A percentile compares a stretch with the other conserved stretches of the same genome.
These are phyloP conservation scores for Clostera curtula DNA, from an alignment of 2,888 invertebrate genomes.

Conservation along the genomic window DNA sequence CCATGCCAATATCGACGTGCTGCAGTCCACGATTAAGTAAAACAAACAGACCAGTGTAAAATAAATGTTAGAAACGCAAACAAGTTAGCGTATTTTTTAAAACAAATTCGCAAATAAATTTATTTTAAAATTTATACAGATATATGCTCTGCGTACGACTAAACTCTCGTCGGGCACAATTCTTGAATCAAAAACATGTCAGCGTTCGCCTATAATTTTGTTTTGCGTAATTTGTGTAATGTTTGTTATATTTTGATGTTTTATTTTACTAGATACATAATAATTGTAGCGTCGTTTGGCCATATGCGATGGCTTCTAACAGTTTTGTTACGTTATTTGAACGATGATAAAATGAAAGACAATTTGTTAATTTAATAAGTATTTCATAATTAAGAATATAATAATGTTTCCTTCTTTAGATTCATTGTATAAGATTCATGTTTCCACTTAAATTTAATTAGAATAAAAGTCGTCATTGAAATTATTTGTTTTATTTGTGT, in stretches of 20 bases:
- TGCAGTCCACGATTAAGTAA: too few relatives aligned
- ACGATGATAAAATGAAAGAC: slow-evolving; percentile 63
- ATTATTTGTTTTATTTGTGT: slow-evolving; percentile 43
- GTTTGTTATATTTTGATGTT: slow-evolving; percentile 19
- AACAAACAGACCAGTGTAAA: too few relatives aligned
- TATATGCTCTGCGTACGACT: slow-evolving; percentile 24
- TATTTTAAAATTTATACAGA: too few relatives aligned
- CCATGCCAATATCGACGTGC: too few relatives aligned
- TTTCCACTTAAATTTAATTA: slow-evolving; percentile 74
- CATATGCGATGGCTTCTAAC: slow-evolving; percentile 36
- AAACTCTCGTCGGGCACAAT: slow-evolving; percentile 38
- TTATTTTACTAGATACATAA: slow-evolving; percentile 31
- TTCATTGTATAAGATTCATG: slow-evolving; percentile 74
- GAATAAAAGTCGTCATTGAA: slow-evolving; percentile 72
- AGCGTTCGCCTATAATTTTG: slow-evolving; percentile 26
- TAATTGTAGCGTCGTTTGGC: slow-evolving; percentile 40
- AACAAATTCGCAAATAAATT: too few relatives aligned
- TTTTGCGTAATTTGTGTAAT: slow-evolving; percentile 31
- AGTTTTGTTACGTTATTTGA: slow-evolving; percentile 31
- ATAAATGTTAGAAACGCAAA: too few relatives aligned
- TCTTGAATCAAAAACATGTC: slow-evolving; percentile 21
- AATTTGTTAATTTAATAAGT: slow-evolving; percentile 68
- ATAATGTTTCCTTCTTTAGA: slow-evolving; percentile 74
- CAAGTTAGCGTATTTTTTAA: too few relatives aligned
- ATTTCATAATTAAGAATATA: slow-evolving; percentile 71